Base-by-base conservation (phyloP, 2,113 vertebrate genomes). In the Neotoma lepida region DNA sequence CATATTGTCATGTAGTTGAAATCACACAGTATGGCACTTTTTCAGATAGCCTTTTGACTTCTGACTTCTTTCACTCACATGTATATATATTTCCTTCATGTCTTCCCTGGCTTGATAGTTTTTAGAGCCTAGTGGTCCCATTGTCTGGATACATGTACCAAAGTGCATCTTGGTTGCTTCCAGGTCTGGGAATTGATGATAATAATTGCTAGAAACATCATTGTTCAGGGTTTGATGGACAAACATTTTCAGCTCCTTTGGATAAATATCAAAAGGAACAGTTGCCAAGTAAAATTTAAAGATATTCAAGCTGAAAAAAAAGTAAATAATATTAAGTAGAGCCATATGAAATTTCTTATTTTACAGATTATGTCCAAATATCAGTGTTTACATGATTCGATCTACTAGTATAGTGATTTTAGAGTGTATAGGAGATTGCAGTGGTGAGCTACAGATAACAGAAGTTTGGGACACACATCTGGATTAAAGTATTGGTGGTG, bases 341-440 rank as follows among this genome's bases (percentile, higher is more conserved):
- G 28, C 68, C 39, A 41, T 80, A 26, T 54, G 44, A 71, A 64
- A 90, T 87, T 73, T 95, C 39, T 87, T 33, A n/a, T 94, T 89
- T 94, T 93, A 14, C 71, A 88, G 44, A 44, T 35, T 20, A n/a
- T 30, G 8, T 17, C 49, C 56, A 66, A 86, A 74, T 86, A 74
- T 78, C 22, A 10, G 17, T 61, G 20, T 96, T 54, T 88, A 66
- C 14, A 33, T 74, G 4, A 17, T 70, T 93, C 30, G 13, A 35
- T 10, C 46, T 86, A 46, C 41, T 66, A 80, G 10, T 51, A 30
- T 24, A 86, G 54, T 66, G 8, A 6, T 63, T 61, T n/a, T 86
- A 81, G 46, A 61, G 46, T 76, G 51, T 6, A 6, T 4, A 10
- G 44, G 85, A 70, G 3, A 10, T 77, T 71, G 90, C 71, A 41